Percentiles rank a stretch among this genome's conserved stretches.
Evolutionary conservation across 2,797 vertebrate genomes (phyloP).

Genomic region (Tokudaia muenninki): DNA sequence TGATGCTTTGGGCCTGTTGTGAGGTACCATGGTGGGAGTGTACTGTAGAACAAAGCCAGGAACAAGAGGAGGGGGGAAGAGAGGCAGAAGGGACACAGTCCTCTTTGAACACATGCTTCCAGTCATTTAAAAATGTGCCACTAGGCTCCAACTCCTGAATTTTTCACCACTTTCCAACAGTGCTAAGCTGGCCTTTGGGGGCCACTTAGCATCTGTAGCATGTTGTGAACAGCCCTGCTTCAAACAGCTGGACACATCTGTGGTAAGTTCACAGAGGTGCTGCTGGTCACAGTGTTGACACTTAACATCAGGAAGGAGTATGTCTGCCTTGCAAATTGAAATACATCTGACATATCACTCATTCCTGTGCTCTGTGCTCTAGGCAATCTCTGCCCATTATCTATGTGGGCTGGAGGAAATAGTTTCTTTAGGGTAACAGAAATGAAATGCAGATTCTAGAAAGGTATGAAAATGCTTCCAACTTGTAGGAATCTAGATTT

Average conservation of each 20-base stretch:
- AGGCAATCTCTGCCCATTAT: not conserved
- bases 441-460: not conserved
- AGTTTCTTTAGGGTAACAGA: not conserved
- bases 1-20: not conserved
- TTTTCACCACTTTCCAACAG: not conserved
- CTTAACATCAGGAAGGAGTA: not conserved
- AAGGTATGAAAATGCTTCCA: conserved; percentile 31
- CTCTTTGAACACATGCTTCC: not conserved
- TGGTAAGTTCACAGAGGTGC: not conserved
- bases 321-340: not conserved
- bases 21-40: not conserved
- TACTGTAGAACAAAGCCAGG: not conserved
- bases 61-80: not conserved
- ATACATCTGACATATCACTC: not conserved
- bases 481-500: not conserved
- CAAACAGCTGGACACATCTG: not conserved
- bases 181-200: not conserved
- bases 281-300: not conserved
- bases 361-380: not conserved
- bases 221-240: not conserved
- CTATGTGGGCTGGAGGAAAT: not conserved
- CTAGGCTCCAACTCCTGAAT: not conserved
- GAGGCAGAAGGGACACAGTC: not conserved
- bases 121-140: not conserved
- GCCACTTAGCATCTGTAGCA: not conserved